These are phyloP conservation scores for Doryteuthis pealeii DNA, from an alignment of 1,140 invertebrate genomes.

Conservation along the genomic window DNA sequence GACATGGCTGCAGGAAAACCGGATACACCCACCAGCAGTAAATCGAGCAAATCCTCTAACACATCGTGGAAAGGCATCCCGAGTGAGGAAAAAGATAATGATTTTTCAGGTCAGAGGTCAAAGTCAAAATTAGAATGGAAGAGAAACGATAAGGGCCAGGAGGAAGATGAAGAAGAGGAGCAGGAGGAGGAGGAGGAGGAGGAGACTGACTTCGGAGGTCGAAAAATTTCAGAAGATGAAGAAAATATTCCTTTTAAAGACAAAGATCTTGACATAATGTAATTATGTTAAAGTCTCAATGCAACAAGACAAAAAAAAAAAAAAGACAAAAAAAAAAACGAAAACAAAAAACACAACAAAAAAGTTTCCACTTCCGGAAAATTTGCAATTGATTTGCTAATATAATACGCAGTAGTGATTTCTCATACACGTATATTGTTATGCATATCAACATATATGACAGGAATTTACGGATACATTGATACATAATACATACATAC, in stretches of 20 bases:
- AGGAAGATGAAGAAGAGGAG: neutral
- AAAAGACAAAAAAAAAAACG: neutral
- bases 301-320: neutral
- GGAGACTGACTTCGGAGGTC: slow-evolving; percentile 21
- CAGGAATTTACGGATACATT: neutral
- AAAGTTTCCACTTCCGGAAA: neutral
- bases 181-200: neutral
- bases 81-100: neutral
- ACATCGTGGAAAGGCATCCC: slow-evolving; percentile 17
- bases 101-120: neutral
- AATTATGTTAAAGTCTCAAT: slow-evolving; percentile 14
- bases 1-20: slow-evolving; percentile 11
- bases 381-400: neutral
- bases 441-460: neutral
- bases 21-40: slow-evolving; percentile 19
- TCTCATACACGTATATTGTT: neutral
- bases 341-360: neutral
- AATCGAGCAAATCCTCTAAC: slow-evolving; percentile 25
- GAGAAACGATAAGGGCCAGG: neutral
- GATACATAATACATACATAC: neutral
- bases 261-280: slow-evolving; percentile 52
- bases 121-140: neutral
- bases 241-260: slow-evolving; percentile 46
- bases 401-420: neutral
- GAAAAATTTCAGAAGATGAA: slow-evolving; percentile 32